Percentiles rank a stretch among this genome's conserved stretches.
phyloP scores from a whole-genome alignment of 2,113 vertebrate species.

The Butastur rufipennis region DNA sequence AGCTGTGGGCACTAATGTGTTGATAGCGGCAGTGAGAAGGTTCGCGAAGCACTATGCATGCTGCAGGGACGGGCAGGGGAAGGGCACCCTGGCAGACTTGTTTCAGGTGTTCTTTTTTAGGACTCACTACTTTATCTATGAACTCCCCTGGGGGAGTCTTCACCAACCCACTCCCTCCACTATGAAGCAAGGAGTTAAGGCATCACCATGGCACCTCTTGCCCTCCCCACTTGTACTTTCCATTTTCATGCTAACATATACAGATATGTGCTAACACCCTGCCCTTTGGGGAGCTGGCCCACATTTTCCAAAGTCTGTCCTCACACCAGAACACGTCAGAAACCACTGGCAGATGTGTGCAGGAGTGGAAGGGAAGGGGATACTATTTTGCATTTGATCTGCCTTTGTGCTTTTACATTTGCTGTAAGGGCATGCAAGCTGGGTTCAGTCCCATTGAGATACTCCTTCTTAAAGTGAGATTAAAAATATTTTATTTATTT shows the following conservation, averaged over 20 bases:
- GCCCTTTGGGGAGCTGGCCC: background rate
- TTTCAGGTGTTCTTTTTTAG: background rate
- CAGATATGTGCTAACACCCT: background rate
- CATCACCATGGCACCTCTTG: background rate
- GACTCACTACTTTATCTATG: background rate
- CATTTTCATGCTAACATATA: background rate
- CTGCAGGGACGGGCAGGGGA: background rate
- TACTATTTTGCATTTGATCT: background rate
- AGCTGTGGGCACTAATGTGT: background rate
- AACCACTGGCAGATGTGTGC: conserved; percentile 12
- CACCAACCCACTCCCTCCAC: background rate
- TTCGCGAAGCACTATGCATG: background rate
- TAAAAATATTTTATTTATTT: background rate
- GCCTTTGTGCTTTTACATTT: background rate
- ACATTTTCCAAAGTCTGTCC: background rate
- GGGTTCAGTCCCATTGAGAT: background rate
- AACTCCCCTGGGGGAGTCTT: fast-evolving
- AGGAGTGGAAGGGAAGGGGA: background rate
- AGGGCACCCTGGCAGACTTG: background rate
- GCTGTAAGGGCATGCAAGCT: background rate
- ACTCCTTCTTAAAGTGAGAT: background rate
- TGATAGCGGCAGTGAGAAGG: background rate
- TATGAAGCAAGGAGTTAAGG: background rate
- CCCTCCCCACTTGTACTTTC: background rate
- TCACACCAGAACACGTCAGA: background rate